Evolutionary conservation across 2,113 vertebrate species (phyloP).

Genomic region (Varanus salvator): DNA sequence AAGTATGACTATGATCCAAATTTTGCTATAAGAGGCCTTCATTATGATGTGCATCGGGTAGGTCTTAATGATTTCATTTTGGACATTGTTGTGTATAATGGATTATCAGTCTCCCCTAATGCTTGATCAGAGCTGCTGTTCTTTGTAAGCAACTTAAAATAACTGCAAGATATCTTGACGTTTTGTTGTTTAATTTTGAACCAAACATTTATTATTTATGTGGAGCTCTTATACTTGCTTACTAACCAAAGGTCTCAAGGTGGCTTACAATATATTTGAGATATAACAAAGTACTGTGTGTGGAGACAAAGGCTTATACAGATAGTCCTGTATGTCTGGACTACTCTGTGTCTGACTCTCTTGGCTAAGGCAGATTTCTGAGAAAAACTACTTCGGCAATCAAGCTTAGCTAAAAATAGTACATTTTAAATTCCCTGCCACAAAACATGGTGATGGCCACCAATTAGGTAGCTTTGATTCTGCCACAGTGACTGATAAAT

Average conservation of each 20-base stretch:
- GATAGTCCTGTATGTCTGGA: no score
- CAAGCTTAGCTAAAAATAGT: no score
- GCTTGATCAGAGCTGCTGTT: conserved; percentile 1
- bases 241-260: background rate
- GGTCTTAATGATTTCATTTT: conserved; percentile 50
- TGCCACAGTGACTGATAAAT: no score
- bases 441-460: no score
- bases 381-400: no score
- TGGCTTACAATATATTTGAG: background rate
- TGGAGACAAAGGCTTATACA: no score
- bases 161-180: background rate
- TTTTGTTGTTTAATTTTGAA: background rate
- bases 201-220: background rate
- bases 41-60: conserved; percentile 98
- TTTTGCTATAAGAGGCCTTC: conserved; percentile 95
- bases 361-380: no score
- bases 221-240: background rate
- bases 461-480: no score
- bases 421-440: no score
- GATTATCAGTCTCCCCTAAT: rapidly evolving
- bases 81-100: background rate
- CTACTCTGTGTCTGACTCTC: no score
- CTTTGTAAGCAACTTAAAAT: background rate
- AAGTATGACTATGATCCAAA: conserved; percentile 92
- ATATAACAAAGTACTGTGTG: background rate